phyloP scores from a whole-genome alignment of 2,797 vertebrate genomes.

The Urophycis tenuis region DNA sequence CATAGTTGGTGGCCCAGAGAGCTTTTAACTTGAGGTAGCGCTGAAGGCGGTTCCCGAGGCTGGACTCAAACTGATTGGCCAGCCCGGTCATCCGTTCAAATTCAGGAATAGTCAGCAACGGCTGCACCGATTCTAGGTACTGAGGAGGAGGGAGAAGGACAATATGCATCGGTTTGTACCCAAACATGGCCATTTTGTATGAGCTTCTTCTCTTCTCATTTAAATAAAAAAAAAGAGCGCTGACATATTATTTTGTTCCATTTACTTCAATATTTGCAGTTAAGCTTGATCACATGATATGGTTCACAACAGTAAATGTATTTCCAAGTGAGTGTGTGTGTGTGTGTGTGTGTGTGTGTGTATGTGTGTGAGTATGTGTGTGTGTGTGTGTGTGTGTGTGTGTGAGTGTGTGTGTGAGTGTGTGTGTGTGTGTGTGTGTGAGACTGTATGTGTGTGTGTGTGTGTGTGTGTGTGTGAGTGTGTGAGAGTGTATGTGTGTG shows the following conservation, averaged over 20 bases:
- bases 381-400: too few relatives aligned
- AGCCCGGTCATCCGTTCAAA: slow-evolving; percentile 63
- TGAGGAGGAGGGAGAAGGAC: slow-evolving; percentile 33
- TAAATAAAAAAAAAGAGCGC: neutral
- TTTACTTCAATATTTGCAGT: neutral
- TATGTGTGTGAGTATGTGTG: too few relatives aligned
- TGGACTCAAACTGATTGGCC: slow-evolving; percentile 72
- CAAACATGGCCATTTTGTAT: neutral
- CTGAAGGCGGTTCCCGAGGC: slow-evolving; percentile 74
- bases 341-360: too few relatives aligned
- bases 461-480: neutral
- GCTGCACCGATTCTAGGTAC: slow-evolving; percentile 78
- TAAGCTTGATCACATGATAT: neutral
- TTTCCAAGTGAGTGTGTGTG: too few relatives aligned
- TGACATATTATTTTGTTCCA: neutral
- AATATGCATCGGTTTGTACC: neutral
- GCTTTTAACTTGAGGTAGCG: slow-evolving; percentile 81
- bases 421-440: slow-evolving; percentile 1
- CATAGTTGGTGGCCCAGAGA: slow-evolving; percentile 84
- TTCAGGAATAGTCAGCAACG: slow-evolving; percentile 64
- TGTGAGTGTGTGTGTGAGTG: too few relatives aligned
- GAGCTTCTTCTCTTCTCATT: neutral
- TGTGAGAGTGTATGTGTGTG: too few relatives aligned
- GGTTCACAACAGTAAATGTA: neutral
- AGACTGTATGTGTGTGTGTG: slow-evolving; percentile 11